Evolutionary conservation across 2,113 vertebrate species (phyloP).

Genomic region (Aldabrachelys gigantea): DNA sequence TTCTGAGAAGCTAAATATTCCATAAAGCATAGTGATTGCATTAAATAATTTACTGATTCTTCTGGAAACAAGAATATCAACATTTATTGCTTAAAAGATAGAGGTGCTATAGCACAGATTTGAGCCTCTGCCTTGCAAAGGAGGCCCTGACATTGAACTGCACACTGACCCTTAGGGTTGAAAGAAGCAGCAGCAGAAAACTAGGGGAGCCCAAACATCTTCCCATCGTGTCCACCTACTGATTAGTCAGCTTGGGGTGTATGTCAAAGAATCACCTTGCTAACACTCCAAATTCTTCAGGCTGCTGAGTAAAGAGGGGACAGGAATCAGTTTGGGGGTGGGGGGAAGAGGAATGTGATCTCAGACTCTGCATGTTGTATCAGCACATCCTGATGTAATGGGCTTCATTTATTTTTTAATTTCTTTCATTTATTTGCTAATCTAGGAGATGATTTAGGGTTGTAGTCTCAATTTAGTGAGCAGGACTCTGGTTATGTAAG

Average conservation of each 20-base stretch:
- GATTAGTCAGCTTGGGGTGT: rapidly evolving
- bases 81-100: not conserved
- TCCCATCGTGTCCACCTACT: not conserved
- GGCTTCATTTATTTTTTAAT: not conserved
- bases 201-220: not conserved
- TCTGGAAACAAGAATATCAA: not conserved
- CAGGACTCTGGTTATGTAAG: not conserved
- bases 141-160: not conserved
- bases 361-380: rapidly evolving
- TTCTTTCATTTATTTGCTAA: not conserved
- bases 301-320: not conserved
- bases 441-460: not conserved
- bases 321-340: not conserved
- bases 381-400: not conserved
- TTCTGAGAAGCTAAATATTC: not conserved
- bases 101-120: not conserved
- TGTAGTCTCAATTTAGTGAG: not conserved
- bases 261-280: not conserved
- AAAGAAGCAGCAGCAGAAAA: not conserved
- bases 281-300: rapidly evolving
- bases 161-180: rapidly evolving
- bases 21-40: too few species aligned
- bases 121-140: not conserved
- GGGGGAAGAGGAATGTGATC: not conserved
- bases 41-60: not conserved